Evolutionary conservation across 2,113 vertebrate species (phyloP).

Genomic region (Leiothrix lutea): DNA sequence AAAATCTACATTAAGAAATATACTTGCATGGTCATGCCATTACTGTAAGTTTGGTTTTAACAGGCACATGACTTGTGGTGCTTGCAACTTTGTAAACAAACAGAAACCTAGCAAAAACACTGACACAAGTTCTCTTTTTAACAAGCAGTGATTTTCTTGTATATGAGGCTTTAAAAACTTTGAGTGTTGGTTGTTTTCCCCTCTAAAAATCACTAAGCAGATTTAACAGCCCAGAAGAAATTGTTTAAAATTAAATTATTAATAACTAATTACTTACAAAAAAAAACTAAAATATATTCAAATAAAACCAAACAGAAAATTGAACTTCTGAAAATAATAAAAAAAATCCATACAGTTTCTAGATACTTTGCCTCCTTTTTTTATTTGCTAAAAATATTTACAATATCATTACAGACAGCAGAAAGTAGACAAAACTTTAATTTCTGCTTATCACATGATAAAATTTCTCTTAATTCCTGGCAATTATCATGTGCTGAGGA

Average conservation of each 20-base stretch:
- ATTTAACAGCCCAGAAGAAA: neutral
- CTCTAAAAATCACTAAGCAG: neutral
- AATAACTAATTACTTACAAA: neutral
- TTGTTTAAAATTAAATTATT: neutral
- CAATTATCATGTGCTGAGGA: neutral
- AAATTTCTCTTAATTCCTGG: neutral
- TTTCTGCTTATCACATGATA: neutral
- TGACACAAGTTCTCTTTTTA: neutral
- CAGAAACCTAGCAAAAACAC: neutral
- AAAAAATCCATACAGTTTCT: neutral
- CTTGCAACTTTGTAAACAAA: neutral
- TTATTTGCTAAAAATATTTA: neutral
- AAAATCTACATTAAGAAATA: neutral
- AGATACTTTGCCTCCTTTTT: neutral
- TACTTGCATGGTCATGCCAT: neutral
- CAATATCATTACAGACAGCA: neutral
- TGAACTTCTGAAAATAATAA: neutral
- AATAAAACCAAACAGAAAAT: neutral
- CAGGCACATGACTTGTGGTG: neutral
- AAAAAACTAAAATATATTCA: neutral
- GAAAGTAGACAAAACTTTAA: neutral
- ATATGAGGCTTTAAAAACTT: neutral
- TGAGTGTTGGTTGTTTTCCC: rapidly evolving
- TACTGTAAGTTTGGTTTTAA: neutral
- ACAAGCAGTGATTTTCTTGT: neutral